These are phyloP conservation scores for Aythya baeri DNA, from an alignment of 2,113 vertebrate genomes.

Conservation along the genomic window DNA sequence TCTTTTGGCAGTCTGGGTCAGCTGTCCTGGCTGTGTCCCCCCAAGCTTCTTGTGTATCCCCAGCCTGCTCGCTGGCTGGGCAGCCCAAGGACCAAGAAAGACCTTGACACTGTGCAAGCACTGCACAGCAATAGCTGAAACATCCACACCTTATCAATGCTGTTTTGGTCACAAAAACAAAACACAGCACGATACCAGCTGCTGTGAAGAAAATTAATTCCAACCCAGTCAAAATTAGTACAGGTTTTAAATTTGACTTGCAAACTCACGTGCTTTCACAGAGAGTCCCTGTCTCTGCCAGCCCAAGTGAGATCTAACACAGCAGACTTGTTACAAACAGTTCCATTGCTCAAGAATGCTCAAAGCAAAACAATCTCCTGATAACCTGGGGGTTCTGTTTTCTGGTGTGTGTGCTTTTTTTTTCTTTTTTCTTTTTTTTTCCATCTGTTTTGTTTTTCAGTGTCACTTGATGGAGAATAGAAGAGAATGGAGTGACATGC, in stretches of 20 bases:
- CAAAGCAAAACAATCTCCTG: neutral
- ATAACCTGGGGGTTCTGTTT: neutral
- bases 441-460: no score
- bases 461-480: neutral
- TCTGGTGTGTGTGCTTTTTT: neutral
- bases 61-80: neutral
- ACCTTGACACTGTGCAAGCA: neutral
- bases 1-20: neutral
- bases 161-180: neutral
- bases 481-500: neutral
- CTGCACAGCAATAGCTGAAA: neutral
- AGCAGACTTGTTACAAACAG: neutral
- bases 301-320: neutral
- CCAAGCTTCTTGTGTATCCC: neutral
- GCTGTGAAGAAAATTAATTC: neutral
- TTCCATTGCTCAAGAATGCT: neutral
- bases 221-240: neutral
- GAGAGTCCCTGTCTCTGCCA: neutral
- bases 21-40: neutral
- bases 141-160: neutral
- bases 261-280: neutral
- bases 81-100: neutral
- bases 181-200: neutral
- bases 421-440: neutral
- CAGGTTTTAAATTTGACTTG: neutral